Evolutionary conservation across 35 echinoderm and acorn worm genomes (phyloP).

Genomic region (Hemicentrotus pulcherrimus): DNA sequence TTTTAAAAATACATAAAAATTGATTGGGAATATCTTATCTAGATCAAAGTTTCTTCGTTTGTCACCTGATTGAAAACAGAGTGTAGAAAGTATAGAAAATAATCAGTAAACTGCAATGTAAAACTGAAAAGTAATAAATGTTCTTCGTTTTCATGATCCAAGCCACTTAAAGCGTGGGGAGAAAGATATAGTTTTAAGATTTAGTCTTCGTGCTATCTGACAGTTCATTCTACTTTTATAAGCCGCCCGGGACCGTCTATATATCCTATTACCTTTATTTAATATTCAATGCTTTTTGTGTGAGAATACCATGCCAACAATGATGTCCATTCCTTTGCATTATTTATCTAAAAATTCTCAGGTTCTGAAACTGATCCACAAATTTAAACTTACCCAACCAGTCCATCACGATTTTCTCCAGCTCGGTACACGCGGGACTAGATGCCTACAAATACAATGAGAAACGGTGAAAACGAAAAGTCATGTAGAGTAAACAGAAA

Average conservation of each 20-base stretch:
- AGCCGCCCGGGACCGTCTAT: not conserved
- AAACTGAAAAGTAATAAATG: not conserved
- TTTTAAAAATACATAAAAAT: not conserved
- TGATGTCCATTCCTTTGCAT: not conserved
- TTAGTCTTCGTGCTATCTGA: not conserved
- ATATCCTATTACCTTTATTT: not conserved
- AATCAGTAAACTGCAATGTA: not conserved
- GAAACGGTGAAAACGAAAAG: not conserved
- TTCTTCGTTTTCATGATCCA: too few relatives aligned
- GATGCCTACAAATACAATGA: slow-evolving; percentile 69
- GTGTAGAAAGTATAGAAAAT: not conserved
- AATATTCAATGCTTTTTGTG: not conserved
- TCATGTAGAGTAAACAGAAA: not conserved
- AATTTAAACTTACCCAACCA: slow-evolving; percentile 84
- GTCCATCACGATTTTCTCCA: slow-evolving; percentile 95
- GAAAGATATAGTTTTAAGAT: too few relatives aligned
- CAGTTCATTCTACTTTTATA: not conserved
- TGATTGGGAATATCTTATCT: not conserved
- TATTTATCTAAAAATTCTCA: not conserved
- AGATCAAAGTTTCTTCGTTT: not conserved
- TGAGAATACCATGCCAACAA: not conserved
- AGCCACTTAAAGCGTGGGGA: too few relatives aligned
- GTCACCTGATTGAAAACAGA: not conserved
- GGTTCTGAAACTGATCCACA: not conserved
- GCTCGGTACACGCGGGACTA: slow-evolving; percentile 96